phyloP scores from a whole-genome alignment of 2,888 invertebrate genomes.

The Drosophila nigricruria region DNA sequence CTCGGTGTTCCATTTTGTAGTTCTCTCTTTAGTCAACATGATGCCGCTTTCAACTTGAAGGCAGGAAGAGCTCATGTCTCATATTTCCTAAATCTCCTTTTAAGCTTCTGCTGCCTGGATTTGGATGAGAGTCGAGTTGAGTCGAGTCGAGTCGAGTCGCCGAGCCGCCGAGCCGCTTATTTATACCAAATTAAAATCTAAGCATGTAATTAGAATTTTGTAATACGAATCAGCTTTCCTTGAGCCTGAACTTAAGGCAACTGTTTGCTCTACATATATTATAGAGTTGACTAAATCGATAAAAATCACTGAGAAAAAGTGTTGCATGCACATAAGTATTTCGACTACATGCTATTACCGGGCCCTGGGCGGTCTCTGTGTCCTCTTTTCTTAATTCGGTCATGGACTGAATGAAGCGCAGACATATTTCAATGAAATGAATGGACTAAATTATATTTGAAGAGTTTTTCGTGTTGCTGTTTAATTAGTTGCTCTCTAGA shows the following conservation, averaged over 20 bases:
- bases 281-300: background rate
- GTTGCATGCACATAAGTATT: background rate
- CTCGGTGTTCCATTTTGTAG: slow-evolving; percentile 19
- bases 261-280: background rate
- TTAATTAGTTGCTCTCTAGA: background rate
- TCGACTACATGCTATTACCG: background rate
- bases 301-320: background rate
- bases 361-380: background rate
- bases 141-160: background rate
- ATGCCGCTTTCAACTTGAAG: slow-evolving; percentile 3
- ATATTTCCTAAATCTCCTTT: slow-evolving; percentile 25
- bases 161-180: slow-evolving; percentile 30
- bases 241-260: background rate
- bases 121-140: background rate
- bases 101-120: slow-evolving; percentile 33
- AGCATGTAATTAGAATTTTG: slow-evolving; percentile 9
- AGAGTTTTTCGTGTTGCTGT: background rate
- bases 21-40: slow-evolving; percentile 12
- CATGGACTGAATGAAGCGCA: background rate
- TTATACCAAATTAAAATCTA: slow-evolving; percentile 33
- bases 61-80: slow-evolving; percentile 19
- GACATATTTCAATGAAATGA: background rate
- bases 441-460: background rate
- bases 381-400: background rate
- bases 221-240: background rate